Base-by-base conservation (phyloP, 1,140 invertebrate species). In the Drosophila takahashii region DNA sequence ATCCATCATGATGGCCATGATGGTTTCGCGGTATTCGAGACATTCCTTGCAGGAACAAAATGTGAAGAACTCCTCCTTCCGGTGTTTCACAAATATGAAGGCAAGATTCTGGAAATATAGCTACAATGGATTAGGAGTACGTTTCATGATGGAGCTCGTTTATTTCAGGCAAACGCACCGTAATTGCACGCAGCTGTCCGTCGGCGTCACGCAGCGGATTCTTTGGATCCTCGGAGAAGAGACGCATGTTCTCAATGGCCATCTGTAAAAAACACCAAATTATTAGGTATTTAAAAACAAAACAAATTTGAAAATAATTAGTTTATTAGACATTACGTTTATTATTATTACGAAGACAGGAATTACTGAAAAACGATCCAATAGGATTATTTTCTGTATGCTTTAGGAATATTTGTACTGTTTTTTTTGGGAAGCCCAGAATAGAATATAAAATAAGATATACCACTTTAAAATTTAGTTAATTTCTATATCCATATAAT, bases 31-130 rank as follows among this genome's bases (percentile, higher is more conserved):
- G 78, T 91, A 92, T 81, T 91, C 79, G 69, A 91, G 74, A 79
- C 91, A 92, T 78, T 91, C 80, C 67, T 87, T 84, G 74, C 91
- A 92, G 75, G 89, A 91, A 73, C 91, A 92, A 79, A 91, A 92
- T 71, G 91, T 90, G 37, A 86, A 90, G 64, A 92, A 92, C 53
- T 91, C 89, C 41, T 87, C 86, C 44, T 80, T 79, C 42, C 61
- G 67, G 66, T 92, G 91, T 45, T 91, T 91, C 26, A 91, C 90
- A 81, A 90, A 81, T 76, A 91, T 92, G 76, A 90, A 80, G 78
- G 84, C 84, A 87, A 90, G 86, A 90, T 90, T 89, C 83, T 87
- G 84, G 51, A 87, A 87, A 89, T 89, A 89, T 44, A 90, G 79
- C 84, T 87, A 69, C 74, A 87, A 64, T 50, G 60, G 83, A 81